These are phyloP conservation scores for Poeciliopsis prolifica DNA, from an alignment of 2,113 vertebrate species.

Conservation along the genomic window DNA sequence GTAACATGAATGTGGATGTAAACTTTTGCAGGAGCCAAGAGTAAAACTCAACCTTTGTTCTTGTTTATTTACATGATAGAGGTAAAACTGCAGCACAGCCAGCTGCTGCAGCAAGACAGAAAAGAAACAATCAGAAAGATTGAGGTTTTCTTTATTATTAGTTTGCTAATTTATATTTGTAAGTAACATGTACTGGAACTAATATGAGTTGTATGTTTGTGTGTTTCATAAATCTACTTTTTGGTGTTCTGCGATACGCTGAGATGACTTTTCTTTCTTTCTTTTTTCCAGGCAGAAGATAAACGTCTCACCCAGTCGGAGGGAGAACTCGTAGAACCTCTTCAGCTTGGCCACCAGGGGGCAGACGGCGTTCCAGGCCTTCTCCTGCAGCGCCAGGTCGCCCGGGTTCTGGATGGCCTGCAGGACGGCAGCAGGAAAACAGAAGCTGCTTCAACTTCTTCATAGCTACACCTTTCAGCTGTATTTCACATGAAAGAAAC, in stretches of 20 bases:
- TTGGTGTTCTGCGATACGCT: neutral
- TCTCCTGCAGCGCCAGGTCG: slow-evolving; percentile 89
- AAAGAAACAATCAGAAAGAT: neutral
- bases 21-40: neutral
- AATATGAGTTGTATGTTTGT: too few relatives aligned
- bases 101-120: neutral
- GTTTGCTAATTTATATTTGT: too few relatives aligned
- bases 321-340: slow-evolving; percentile 92
- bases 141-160: too few relatives aligned
- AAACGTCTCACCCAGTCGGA: slow-evolving; percentile 84
- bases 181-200: too few relatives aligned
- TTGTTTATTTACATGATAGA: too few relatives aligned
- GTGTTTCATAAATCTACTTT: too few relatives aligned
- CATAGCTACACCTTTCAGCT: neutral
- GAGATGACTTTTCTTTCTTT: neutral
- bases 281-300: slow-evolving; percentile 13
- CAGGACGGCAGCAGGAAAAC: slow-evolving; percentile 15
- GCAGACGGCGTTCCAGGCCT: slow-evolving; percentile 91
- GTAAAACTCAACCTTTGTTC: neutral
- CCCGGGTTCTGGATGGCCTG: slow-evolving; percentile 92
- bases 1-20: neutral
- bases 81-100: neutral
- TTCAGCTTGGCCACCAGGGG: slow-evolving; percentile 94
- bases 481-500: slow-evolving; percentile 1
- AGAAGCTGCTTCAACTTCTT: slow-evolving; percentile 6